These are phyloP conservation scores for Ganaspis sp. DNA, from an alignment of 1,140 invertebrate genomes.

Conservation along the genomic window DNA sequence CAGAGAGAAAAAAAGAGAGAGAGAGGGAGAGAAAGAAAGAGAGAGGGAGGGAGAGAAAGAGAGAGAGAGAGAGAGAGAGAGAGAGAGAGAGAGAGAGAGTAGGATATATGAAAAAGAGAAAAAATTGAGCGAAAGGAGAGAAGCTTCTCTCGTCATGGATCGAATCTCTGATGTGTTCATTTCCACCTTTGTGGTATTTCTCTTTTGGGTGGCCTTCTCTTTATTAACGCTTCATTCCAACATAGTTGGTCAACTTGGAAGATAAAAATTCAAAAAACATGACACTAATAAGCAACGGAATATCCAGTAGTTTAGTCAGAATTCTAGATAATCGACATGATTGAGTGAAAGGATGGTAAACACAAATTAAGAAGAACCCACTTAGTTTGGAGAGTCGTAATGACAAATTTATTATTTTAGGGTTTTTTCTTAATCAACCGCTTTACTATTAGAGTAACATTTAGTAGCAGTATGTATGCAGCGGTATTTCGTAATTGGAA, in stretches of 20 bases:
- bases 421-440: background rate
- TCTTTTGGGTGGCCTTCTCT: conserved; percentile 44
- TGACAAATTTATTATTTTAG: background rate
- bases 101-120: conserved; percentile 27
- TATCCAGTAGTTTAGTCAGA: conserved; percentile 11
- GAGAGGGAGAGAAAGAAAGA: conserved; percentile 24
- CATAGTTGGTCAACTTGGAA: conserved; percentile 21
- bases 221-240: conserved; percentile 31
- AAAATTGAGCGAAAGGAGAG: background rate
- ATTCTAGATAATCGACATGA: background rate
- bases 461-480: too few species aligned
- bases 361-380: conserved; percentile 21
- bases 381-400: background rate
- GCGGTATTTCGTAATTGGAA: too few species aligned
- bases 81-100: background rate
- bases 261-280: conserved; percentile 22
- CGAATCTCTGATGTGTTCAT: conserved; percentile 50
- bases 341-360: conserved; percentile 30
- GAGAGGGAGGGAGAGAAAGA: conserved; percentile 36
- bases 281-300: conserved; percentile 22
- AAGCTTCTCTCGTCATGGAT: conserved; percentile 44
- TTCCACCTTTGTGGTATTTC: conserved; percentile 46
- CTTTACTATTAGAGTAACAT: too few species aligned
- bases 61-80: background rate
- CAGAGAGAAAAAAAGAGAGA: background rate